Evolutionary conservation across 2,888 invertebrate species (phyloP).

Genomic region (Machimus atricapillus): DNA sequence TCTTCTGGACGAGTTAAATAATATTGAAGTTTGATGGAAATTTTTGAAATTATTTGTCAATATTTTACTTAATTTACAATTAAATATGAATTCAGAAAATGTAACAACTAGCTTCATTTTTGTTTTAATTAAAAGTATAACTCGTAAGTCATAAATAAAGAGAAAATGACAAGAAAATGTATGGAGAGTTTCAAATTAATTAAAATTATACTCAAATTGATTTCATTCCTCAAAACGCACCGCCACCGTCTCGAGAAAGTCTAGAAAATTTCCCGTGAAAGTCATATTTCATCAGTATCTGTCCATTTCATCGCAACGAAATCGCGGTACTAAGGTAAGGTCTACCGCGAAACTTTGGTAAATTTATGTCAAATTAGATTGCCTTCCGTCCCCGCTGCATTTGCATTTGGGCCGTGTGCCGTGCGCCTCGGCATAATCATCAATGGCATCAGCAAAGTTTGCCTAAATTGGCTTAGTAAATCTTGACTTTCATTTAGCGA

Average conservation of each 20-base stretch:
- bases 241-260: not conserved
- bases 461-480: conserved; percentile 12
- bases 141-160: not conserved
- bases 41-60: no score
- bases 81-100: not conserved
- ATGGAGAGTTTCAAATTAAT: not conserved
- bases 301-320: not conserved
- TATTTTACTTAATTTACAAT: no score
- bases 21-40: no score
- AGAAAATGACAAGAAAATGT: not conserved
- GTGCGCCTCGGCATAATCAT: not conserved
- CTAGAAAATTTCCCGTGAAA: not conserved
- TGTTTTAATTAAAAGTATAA: not conserved
- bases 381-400: conserved; percentile 9
- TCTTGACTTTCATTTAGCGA: not conserved
- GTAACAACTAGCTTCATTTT: no score
- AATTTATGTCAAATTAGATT: conserved; percentile 5
- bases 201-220: not conserved
- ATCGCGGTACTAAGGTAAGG: not conserved
- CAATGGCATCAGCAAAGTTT: conserved; percentile 10
- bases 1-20: no score
- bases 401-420: not conserved
- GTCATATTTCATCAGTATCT: not conserved
- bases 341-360: not conserved
- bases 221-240: not conserved